Evolutionary conservation across 2,113 vertebrate genomes (phyloP).

Genomic region (Archocentrus centrarchus): DNA sequence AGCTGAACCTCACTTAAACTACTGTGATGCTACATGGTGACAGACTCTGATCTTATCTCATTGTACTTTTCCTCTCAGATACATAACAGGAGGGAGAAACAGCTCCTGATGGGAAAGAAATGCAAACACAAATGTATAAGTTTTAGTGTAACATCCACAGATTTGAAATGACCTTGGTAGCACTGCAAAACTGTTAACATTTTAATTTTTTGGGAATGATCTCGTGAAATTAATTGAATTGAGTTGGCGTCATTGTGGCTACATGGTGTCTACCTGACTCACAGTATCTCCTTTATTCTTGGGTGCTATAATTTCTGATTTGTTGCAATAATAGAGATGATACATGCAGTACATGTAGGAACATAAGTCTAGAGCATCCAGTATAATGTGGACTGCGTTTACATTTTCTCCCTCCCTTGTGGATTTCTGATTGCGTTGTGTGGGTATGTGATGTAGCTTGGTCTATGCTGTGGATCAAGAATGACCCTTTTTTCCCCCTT

Average conservation of each 20-base stretch:
- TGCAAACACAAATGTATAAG: neutral
- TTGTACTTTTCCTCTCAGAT: fast-evolving
- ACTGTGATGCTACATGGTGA: neutral
- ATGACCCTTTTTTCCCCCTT: neutral
- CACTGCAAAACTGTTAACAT: too few relatives aligned
- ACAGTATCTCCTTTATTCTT: neutral
- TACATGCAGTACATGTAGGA: neutral
- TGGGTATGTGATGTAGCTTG: neutral
- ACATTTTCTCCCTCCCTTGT: neutral
- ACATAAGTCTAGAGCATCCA: neutral
- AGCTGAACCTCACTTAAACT: neutral
- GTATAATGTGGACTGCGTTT: neutral
- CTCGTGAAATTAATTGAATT: neutral
- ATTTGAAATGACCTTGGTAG: too few relatives aligned
- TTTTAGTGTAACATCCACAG: neutral
- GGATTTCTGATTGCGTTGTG: neutral
- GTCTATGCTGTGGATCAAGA: neutral
- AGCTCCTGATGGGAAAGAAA: neutral
- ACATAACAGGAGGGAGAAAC: neutral
- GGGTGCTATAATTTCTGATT: neutral
- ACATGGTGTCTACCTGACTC: neutral
- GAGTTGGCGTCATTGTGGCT: neutral
- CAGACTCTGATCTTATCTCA: neutral
- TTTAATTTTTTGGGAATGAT: neutral
- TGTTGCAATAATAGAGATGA: neutral